Evolutionary conservation across 2,113 vertebrate species (phyloP), one percentile per base, ranked within the genome.

Genomic region (Mesoclemmys tuberculata): DNA sequence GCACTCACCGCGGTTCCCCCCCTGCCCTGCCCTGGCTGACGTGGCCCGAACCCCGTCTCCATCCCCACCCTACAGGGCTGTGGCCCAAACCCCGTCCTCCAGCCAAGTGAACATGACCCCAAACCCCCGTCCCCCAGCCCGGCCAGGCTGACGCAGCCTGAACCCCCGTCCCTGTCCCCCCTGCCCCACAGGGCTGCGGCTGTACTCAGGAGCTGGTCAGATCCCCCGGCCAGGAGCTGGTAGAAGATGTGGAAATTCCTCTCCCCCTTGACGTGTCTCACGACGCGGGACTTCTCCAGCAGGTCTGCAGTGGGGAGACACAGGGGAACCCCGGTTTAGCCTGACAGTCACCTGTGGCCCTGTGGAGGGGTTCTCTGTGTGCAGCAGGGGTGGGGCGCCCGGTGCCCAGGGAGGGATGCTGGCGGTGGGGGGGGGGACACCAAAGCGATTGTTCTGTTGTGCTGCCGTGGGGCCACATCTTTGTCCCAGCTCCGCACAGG

Each of bases 231-330:
- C 94, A 99, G 97, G 12, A 99, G 96, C 91, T 99, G 98, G 96
- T 99, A 98, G 97, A 99, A 99, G 97, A 99, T 98, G 92, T 99
- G 98, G 95, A 99, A 99, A 84, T 98, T 99, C 90, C 98, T 98
- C 96, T 99, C 98, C 55, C 98, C 98, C 93, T 93, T 96, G 48
- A 98, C 95, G 13, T 98, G 98, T 85, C 97, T 98, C 56, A 99
- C 97, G 4, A 99, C 95, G 26, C 98, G 98, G 71, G 98, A 99
- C 82, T 99, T 99, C 98, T 99, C 98, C 88, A 99, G 98, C 89
- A 99, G 96, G 90, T 99, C 98, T 98, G 97, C 0, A 7, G 44
- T 46, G 84, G 55, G 5, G 52, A 71, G 87, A 87, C 26, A 44
- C 11, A 6, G 18, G 10, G 46, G 14, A 14, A 26, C 52, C 35